Base-by-base conservation (phyloP, 2,797 vertebrate species). In the Anabas testudineus region DNA sequence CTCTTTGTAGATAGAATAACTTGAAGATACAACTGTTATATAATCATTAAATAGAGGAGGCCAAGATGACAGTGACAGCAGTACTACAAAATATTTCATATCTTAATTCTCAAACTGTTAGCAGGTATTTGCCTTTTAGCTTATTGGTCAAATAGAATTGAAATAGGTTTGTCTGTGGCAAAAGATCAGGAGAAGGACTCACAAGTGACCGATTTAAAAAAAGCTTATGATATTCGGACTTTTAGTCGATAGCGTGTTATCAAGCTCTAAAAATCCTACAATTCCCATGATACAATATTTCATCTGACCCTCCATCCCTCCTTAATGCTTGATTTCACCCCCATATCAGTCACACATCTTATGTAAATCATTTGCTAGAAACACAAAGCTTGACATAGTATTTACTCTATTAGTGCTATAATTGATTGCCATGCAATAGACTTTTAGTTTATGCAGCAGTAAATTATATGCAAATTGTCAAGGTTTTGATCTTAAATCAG, bases 241-340 rank as follows among this genome's bases (percentile, higher is more conserved):
- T 60, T 57, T 22, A 46, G n/a, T 56, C 39, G 13, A 10, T 1
- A 39, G 22, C 42, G 18, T 45, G 42, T 24, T 6, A 30, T 46
- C 18, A 36, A 51, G 30, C 55, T 70, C 3, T 2, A 34, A 34
- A 74, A 72, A 39, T 61, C 42, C 48, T 54, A 39, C 39, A 18
- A 30, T 65, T 61, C 49, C 22, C 21, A 53, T 10, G 30, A 52
- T 53, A 28, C 54, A 45, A 46, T 36, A 45, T 22, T 22, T 48
- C 16, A 12, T 32, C 22, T 26, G 28, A 45, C 18, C 9, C 10
- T 54, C 22, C 13, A 12, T 48, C 43, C 16, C 8, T 66, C 56
- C 28, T 14, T 14, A 34, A 48, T 32, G 30, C 10, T 7, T 6
- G n/a, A 14, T 22, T 69, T 51, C n/a, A 49, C 45, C 13, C 13